Conservation (phyloP, 2,113 vertebrate species). For the Sorex fumeus region DNA sequence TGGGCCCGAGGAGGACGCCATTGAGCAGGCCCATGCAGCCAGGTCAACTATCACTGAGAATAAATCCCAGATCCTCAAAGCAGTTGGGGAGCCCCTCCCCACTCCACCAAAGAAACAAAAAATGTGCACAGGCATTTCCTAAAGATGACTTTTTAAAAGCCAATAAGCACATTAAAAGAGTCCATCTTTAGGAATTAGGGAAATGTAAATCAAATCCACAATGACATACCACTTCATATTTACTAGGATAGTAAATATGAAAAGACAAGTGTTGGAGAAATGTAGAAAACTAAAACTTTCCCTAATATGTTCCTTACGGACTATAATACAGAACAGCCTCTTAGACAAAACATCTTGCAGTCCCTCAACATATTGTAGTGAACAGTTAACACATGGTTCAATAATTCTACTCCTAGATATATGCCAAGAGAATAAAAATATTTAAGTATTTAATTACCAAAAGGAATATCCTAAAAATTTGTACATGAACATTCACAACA, state of each 20-base stretch:
- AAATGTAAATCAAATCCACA: conserved; percentile 45
- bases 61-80: too few species aligned
- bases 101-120: too few species aligned
- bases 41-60: too few species aligned
- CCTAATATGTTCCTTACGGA: neutral
- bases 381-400: neutral
- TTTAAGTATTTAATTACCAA: conserved; percentile 1
- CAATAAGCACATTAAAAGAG: conserved; percentile 45
- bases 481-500: neutral
- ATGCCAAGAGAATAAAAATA: conserved; percentile 24
- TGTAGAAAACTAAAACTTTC: neutral
- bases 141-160: neutral
- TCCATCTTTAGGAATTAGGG: neutral
- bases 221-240: neutral
- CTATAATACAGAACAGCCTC: neutral
- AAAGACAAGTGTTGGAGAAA: neutral
- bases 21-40: too few species aligned
- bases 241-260: neutral
- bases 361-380: conserved; percentile 3
- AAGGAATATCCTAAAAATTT: conserved; percentile 31
- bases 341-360: neutral
- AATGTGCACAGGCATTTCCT: neutral
- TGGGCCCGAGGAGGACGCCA: too few species aligned
- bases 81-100: too few species aligned
- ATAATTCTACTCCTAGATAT: neutral